phyloP scores from a whole-genome alignment of 2,113 vertebrate genomes.

The Hemibagrus wyckioides region DNA sequence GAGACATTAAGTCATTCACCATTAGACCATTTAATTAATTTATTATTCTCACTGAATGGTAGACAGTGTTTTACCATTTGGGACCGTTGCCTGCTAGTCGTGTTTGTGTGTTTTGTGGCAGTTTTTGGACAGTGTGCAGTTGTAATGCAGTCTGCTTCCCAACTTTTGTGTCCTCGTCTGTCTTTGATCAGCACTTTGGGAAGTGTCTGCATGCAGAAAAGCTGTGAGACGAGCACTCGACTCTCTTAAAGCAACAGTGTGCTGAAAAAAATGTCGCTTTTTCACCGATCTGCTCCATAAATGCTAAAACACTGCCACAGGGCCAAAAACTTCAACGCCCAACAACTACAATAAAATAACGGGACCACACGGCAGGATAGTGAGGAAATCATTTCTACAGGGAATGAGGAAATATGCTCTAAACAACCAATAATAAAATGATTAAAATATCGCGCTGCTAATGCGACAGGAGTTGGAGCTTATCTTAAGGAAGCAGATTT shows the following conservation, averaged over 20 bases:
- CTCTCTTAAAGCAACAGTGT: slow-evolving; percentile 57
- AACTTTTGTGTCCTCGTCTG: slow-evolving; percentile 16
- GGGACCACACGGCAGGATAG: slow-evolving; percentile 26
- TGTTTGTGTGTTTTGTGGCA: slow-evolving; percentile 15
- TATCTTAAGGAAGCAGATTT: background rate
- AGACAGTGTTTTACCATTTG: slow-evolving; percentile 36
- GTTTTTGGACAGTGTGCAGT: slow-evolving; percentile 35
- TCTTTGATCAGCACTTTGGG: slow-evolving; percentile 32
- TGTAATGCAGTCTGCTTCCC: slow-evolving; percentile 36
- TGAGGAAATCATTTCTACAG: background rate
- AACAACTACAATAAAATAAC: slow-evolving; percentile 4
- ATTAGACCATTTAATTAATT: background rate
- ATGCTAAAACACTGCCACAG: slow-evolving; percentile 20
- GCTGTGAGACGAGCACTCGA: background rate
- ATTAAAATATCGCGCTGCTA: background rate
- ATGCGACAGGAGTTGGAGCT: background rate
- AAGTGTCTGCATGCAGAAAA: slow-evolving; percentile 2
- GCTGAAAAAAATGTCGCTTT: background rate
- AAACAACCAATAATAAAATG: background rate
- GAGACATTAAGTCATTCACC: background rate
- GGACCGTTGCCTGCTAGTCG: slow-evolving; percentile 64
- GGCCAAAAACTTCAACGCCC: background rate
- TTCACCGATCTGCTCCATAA: background rate
- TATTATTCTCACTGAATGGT: slow-evolving; percentile 20
- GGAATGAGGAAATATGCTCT: background rate